Evolutionary conservation across 35 echinoderm and acorn worm species (phyloP).

Genomic region (Ophiothrix spiculata): DNA sequence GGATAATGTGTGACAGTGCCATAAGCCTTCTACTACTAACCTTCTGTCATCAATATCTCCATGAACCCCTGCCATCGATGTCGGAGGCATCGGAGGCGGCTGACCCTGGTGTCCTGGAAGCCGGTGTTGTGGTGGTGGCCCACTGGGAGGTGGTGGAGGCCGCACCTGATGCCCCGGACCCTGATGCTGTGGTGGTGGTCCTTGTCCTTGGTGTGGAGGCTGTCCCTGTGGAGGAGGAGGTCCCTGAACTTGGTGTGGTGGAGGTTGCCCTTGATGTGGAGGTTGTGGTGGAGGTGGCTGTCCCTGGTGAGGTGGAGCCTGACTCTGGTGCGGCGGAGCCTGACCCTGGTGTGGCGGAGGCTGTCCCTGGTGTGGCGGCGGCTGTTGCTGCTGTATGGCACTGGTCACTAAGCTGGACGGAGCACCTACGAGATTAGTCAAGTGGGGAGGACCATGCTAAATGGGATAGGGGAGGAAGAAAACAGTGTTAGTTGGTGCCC

Average conservation of each 20-base stretch:
- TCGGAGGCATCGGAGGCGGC: not conserved
- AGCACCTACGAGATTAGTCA: not conserved
- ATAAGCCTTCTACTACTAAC: too few species aligned
- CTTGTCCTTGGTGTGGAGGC: not conserved
- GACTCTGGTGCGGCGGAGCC: not conserved
- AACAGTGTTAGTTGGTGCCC: not conserved
- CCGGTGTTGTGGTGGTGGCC: not conserved
- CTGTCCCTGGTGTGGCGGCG: not conserved
- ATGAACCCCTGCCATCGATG: slow-evolving; percentile 1
- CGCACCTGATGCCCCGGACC: not conserved
- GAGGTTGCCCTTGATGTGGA: not conserved
- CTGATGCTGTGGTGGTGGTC: not conserved
- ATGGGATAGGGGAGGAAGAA: slow-evolving; percentile 11
- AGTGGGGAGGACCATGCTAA: not conserved
- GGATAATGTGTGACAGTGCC: too few species aligned
- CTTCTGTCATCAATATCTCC: not conserved
- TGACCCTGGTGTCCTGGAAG: not conserved
- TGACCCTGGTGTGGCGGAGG: not conserved
- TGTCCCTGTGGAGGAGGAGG: not conserved
- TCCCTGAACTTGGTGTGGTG: not conserved
- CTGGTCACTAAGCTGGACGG: not conserved
- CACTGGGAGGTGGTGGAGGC: not conserved
- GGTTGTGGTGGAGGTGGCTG: too few species aligned
- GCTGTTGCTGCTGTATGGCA: not conserved
- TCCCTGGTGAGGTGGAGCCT: not conserved